Conservation (phyloP, 2,113 vertebrate species). For the Hippocampus abdominalis region DNA sequence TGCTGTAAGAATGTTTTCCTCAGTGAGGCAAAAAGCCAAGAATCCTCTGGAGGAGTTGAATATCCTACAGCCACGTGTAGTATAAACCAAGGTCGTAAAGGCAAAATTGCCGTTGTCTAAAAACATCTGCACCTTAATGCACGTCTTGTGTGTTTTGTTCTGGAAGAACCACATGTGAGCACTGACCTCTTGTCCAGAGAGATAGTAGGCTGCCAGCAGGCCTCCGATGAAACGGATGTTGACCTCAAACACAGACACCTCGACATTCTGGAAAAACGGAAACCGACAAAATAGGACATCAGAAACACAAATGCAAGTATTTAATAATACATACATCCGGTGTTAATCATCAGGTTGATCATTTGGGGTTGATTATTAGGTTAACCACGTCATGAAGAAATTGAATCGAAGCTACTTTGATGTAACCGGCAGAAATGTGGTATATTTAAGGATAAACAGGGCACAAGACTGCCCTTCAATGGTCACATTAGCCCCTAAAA, state of each 20-base stretch:
- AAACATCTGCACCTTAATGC: background rate
- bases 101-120: background rate
- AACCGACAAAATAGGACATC: background rate
- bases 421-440: background rate
- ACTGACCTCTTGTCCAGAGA: conserved; percentile 93
- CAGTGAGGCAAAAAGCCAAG: too few species aligned
- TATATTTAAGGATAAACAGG: too few species aligned
- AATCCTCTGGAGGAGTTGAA: too few species aligned
- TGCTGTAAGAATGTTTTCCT: too few species aligned
- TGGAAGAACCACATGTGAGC: background rate
- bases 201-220: conserved; percentile 89
- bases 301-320: background rate
- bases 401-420: background rate
- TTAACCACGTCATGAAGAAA: background rate
- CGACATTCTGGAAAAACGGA: conserved; percentile 80
- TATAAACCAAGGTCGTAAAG: too few species aligned
- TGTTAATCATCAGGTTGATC: background rate
- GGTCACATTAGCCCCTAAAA: too few species aligned
- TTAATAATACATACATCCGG: background rate
- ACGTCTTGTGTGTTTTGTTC: too few species aligned
- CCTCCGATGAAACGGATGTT: conserved; percentile 97
- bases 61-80: too few species aligned
- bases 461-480: too few species aligned
- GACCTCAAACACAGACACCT: conserved; percentile 97
- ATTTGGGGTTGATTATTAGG: background rate